Conservation (phyloP, 1,140 invertebrate species). For the Ceratosolen solmsi region DNA sequence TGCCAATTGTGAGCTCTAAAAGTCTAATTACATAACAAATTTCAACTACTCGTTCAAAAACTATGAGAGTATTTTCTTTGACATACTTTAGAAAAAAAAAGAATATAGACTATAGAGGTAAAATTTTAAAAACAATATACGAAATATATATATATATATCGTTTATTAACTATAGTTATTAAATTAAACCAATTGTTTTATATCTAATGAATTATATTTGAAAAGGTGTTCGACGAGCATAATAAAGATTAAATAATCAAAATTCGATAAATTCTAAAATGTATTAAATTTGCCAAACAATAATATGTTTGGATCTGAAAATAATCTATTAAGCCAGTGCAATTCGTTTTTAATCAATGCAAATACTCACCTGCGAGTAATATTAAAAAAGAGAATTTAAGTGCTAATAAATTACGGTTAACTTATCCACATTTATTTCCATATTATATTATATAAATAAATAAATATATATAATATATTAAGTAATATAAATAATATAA, state of each 20-base stretch:
- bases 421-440: not conserved
- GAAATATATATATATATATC: too few relatives aligned
- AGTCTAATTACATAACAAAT: not conserved
- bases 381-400: too few relatives aligned
- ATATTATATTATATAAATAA: too few relatives aligned
- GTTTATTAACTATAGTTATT: too few relatives aligned
- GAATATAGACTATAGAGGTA: too few relatives aligned
- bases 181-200: too few relatives aligned
- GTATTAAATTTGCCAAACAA: not conserved
- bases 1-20: not conserved
- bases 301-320: too few relatives aligned
- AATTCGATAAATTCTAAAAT: not conserved
- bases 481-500: too few relatives aligned
- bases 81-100: not conserved
- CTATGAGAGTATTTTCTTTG: not conserved
- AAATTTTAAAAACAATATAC: not conserved
- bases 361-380: not conserved
- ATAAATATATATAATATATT: too few relatives aligned
- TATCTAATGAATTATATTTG: too few relatives aligned
- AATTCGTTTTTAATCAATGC: not conserved
- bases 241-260: not conserved
- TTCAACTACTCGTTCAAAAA: constrained; percentile 8
- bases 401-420: not conserved
- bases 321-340: not conserved
- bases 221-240: too few relatives aligned